Evolutionary conservation across 2,888 invertebrate species (phyloP), one percentile per base, ranked within the genome.

Genomic region (Gnatocerus cornutus): DNA sequence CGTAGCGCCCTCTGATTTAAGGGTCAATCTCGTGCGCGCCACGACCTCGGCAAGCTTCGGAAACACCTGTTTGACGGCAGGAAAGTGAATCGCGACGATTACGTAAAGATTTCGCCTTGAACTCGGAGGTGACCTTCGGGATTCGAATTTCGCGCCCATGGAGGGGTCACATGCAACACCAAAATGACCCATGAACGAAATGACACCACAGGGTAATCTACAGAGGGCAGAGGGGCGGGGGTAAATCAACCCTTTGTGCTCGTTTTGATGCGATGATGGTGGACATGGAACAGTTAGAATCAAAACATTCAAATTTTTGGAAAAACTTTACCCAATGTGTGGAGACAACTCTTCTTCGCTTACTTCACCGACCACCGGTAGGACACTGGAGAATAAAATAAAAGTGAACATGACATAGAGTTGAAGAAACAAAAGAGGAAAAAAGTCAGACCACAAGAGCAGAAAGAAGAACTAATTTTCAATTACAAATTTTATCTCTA

Each of bases 311-410:
- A 56, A n/a, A 56, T 41, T 30, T 50, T 55, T 55, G 5, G 13
- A 41, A 56, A 13, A 29, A 50, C 48, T 41, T 63, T 63, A 63
- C 63, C 63, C 63, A 7, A 63, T 10, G 45, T 63, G 63, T 13
- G 63, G 63, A 8, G 53, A 53, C 52, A 53, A 13, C 21, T 63
- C 63, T 63, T 63, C 63, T 43, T 63, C 63, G 63, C 53, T 63
- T 12, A 63, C 63, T 63, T 63, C 63, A 53, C 63, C 63, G 37
- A 63, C 63, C 27, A 63, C 63, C 52, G 63, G 63, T 52, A 63
- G 63, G 53, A 43, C 37, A 27, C 63, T 63, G 43, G 45, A 63
- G 63, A 63, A 63, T 63, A 63, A 63, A 63, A 63, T 37, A 63
- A 63, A 16, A 61, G 50, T 50, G 30, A 48, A 48, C 21, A 43